Conservation (phyloP, 2,888 invertebrate genomes). For the Drosophila falleni region DNA sequence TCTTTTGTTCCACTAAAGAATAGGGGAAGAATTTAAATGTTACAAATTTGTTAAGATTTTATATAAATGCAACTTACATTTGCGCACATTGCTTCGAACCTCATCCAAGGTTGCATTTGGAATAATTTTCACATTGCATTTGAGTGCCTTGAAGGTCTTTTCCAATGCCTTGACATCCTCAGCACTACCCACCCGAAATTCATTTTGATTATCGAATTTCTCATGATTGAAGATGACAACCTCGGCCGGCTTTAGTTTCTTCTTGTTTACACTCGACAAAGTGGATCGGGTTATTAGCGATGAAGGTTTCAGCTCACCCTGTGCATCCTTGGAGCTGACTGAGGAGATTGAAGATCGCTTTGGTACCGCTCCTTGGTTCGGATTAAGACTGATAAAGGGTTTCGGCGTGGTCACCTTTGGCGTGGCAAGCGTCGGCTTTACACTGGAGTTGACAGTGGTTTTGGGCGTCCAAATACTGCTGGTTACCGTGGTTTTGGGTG, state of each 20-base stretch:
- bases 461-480: constrained; percentile 11
- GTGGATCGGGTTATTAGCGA: background rate
- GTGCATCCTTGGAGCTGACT: constrained; percentile 39
- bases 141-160: constrained; percentile 72
- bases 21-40: background rate
- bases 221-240: constrained; percentile 84
- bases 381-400: constrained; percentile 18
- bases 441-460: constrained; percentile 8
- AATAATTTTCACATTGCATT: constrained; percentile 74
- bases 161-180: constrained; percentile 79
- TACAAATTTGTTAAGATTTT: background rate
- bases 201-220: constrained; percentile 76
- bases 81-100: constrained; percentile 71
- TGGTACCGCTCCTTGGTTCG: constrained; percentile 35
- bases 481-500: constrained; percentile 21
- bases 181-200: constrained; percentile 77
- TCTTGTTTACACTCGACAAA: constrained; percentile 17
- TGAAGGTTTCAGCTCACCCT: constrained; percentile 17
- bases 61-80: constrained; percentile 72
- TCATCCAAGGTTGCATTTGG: constrained; percentile 77
- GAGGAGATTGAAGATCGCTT: constrained; percentile 19
- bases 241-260: constrained; percentile 77
- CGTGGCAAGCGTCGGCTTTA: constrained; percentile 29
- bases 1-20: constrained; percentile 76
- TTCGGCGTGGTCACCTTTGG: constrained; percentile 9